Conservation (phyloP, 2,888 invertebrate genomes). For the Eurytoma adleriae region DNA sequence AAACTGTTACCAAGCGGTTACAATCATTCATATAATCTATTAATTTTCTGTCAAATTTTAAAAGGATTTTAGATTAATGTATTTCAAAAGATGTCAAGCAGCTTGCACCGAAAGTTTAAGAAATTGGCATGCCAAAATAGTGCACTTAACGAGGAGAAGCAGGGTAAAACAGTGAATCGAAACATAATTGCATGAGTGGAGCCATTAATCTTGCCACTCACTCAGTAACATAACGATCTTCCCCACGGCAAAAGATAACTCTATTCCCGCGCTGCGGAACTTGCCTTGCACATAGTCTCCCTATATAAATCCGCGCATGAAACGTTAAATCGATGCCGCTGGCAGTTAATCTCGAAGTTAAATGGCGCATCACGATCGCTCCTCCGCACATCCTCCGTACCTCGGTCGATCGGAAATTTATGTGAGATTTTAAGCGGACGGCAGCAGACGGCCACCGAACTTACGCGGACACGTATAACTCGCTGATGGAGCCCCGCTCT, state of each 20-base stretch:
- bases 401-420: conserved; percentile 56
- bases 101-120: too few species aligned
- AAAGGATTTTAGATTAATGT: too few species aligned
- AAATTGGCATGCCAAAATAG: too few species aligned
- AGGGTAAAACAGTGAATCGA: too few species aligned
- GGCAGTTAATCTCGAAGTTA: conserved; percentile 55
- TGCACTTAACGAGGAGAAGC: too few species aligned
- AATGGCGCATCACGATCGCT: conserved; percentile 55
- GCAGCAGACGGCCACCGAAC: conserved; percentile 35
- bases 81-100: too few species aligned
- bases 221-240: conserved; percentile 2
- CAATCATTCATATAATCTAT: too few species aligned
- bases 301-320: conserved; percentile 46
- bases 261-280: conserved; percentile 12
- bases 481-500: conserved; percentile 20
- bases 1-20: too few species aligned
- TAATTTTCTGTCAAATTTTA: too few species aligned
- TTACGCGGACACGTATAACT: conserved; percentile 29
- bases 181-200: background rate
- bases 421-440: conserved; percentile 58
- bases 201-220: conserved; percentile 19
- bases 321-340: conserved; percentile 49
- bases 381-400: background rate
- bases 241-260: conserved; percentile 16
- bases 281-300: background rate